Conservation (phyloP, 2,888 invertebrate species). For the Pelosia muscerda region DNA sequence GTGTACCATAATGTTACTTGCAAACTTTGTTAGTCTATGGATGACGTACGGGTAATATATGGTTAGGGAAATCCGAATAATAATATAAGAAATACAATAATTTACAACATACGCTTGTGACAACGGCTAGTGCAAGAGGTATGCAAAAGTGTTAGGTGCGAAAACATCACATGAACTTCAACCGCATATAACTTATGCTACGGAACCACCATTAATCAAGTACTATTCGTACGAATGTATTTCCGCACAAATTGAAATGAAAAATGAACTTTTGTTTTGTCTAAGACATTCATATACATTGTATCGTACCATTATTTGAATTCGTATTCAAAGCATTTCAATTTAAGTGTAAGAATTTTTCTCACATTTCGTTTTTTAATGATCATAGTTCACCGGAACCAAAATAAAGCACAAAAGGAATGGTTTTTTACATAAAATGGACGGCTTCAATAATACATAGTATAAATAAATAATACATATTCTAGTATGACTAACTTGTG, state of each 20-base stretch:
- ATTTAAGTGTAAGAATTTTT: neutral
- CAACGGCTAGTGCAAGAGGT: too few relatives aligned
- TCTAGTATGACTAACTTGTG: too few relatives aligned
- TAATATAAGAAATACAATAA: too few relatives aligned
- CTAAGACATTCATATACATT: constrained; percentile 6
- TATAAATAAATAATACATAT: too few relatives aligned
- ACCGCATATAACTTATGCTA: neutral
- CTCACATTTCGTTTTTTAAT: neutral
- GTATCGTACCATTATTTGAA: neutral
- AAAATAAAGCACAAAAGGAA: constrained; percentile 11
- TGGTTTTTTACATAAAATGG: constrained; percentile 14
- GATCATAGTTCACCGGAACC: constrained; percentile 12
- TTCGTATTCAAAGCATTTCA: constrained; percentile 4
- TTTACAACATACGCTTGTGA: too few relatives aligned
- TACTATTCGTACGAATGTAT: neutral
- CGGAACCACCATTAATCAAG: neutral
- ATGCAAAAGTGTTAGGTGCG: neutral
- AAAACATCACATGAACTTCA: neutral
- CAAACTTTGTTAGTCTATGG: too few relatives aligned
- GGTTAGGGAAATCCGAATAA: too few relatives aligned
- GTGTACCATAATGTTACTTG: too few relatives aligned
- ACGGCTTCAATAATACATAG: neutral
- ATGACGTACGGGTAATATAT: too few relatives aligned
- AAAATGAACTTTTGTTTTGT: constrained; percentile 1
- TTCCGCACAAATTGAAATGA: constrained; percentile 3